Percentiles rank a stretch among this genome's conserved stretches.
Conservation (phyloP, 2,113 vertebrate genomes). For the Datnioides undecimradiatus region DNA sequence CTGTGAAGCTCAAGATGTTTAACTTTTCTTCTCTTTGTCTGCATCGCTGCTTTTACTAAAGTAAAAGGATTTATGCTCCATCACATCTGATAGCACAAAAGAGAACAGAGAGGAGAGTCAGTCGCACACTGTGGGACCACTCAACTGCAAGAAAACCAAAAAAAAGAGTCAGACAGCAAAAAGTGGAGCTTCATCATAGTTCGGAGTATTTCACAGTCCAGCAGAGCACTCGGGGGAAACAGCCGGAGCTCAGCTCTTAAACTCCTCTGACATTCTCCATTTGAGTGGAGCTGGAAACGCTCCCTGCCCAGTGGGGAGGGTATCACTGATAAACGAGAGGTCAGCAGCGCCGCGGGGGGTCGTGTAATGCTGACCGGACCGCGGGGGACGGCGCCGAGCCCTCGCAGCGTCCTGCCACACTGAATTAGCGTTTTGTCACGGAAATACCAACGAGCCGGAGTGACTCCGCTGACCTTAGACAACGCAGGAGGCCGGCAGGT, state of each 20-base stretch:
- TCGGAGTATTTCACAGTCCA: conserved; percentile 41
- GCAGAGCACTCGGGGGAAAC: conserved; percentile 31
- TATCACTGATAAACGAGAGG: conserved; percentile 59
- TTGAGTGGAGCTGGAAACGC: conserved; percentile 27
- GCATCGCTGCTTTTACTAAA: background rate
- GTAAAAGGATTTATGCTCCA: conserved; percentile 1
- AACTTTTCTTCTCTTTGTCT: background rate
- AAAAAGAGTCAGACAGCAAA: no score
- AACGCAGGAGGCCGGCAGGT: background rate
- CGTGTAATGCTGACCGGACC: conserved; percentile 4
- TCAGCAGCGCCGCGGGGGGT: conserved; percentile 5
- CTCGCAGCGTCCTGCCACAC: conserved; percentile 10
- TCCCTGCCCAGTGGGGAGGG: conserved; percentile 33
- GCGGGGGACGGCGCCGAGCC: background rate
- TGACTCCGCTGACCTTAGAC: conserved; percentile 3
- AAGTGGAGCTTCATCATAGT: background rate
- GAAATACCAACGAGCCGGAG: background rate
- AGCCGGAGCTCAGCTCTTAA: conserved; percentile 36
- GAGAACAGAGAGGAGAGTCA: background rate
- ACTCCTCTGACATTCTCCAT: conserved; percentile 46
- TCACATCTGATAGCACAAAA: conserved; percentile 13
- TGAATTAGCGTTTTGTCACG: conserved; percentile 13
- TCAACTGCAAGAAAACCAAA: background rate
- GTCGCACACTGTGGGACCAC: background rate
- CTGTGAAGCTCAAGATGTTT: background rate